Evolutionary conservation across 1,140 invertebrate genomes (phyloP), one percentile per base, ranked within the genome.

Genomic region (Phthorimaea operculella): DNA sequence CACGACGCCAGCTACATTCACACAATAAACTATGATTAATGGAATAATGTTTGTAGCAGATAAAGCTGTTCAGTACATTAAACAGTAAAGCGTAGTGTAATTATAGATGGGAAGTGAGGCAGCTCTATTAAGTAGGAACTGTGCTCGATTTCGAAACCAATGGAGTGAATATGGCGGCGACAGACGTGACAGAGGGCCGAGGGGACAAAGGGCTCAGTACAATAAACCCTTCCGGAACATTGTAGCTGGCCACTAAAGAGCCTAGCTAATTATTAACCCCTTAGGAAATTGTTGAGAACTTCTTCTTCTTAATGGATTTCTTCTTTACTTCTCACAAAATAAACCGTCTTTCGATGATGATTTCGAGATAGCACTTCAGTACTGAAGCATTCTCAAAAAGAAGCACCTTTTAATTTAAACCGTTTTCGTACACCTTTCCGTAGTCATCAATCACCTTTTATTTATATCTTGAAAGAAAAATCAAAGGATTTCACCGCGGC

Each of bases 171-270:
- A 59, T 62, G 66, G 54, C 58, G 53, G 56, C 62, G 60, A 62
- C 70, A 69, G 56, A 53, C 61, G 58, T 62, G 63, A 52, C 55
- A 51, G 36, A 59, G 52, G 52, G 52, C 14, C 17, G 34, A 50
- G 48, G 56, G 51, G 44, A 62, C 60, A 68, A 70, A 68, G 68
- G 69, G 66, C 59, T 67, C 47, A 54, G 58, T 61, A 69, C 57
- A 65, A 68, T 63, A 63, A 74, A 73, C 75, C 71, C 64, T 74
- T 72, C 61, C 64, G 60, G 69, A 52, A 65, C 63, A 69, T 64
- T 66, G 55, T 72, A 59, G 54, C 51, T 62, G 58, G 48, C 53
- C 61, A 66, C 39, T 68, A 57, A 68, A 66, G 60, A 57, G 48
- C 59, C 34, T 34, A 28, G 54, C 57, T 74, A 70, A 74, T 74